phyloP scores from a whole-genome alignment of 2,113 vertebrate species.

The Myocastor coypus region DNA sequence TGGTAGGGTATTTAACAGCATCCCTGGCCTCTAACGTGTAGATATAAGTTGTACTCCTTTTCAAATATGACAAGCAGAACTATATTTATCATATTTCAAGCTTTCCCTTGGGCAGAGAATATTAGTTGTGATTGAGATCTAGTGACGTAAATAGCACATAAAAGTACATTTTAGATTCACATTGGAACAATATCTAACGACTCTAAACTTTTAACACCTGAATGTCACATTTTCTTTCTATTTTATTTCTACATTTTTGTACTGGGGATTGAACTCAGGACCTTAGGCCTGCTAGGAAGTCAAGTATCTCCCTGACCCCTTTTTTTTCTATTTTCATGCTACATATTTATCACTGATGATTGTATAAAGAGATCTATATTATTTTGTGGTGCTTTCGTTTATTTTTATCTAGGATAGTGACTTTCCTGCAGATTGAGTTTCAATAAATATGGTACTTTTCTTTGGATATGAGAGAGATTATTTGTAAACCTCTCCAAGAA shows the following conservation, averaged over 20 bases:
- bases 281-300: too few species aligned
- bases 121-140: not conserved
- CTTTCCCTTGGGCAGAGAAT: not conserved
- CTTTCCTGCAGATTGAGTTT: not conserved
- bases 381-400: not conserved
- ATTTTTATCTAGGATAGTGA: not conserved
- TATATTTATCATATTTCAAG: not conserved
- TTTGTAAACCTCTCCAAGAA: not conserved
- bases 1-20: not conserved
- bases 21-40: not conserved
- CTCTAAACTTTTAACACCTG: not conserved
- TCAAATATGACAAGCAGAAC: not conserved
- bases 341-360: not conserved
- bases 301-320: too few species aligned
- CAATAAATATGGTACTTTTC: not conserved
- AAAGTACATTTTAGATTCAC: slow-evolving; percentile 6
- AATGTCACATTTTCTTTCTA: not conserved
- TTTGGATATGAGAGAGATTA: not conserved
- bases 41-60: not conserved
- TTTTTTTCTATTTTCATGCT: not conserved
- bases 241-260: not conserved
- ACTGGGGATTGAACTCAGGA: too few species aligned
- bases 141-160: slow-evolving; percentile 35
- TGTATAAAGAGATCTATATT: not conserved
- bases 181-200: not conserved